A percentile compares a stretch with the other conserved stretches of the same genome.
Conservation (phyloP, 2,888 invertebrate species). For the Gasteruption jaculator region DNA sequence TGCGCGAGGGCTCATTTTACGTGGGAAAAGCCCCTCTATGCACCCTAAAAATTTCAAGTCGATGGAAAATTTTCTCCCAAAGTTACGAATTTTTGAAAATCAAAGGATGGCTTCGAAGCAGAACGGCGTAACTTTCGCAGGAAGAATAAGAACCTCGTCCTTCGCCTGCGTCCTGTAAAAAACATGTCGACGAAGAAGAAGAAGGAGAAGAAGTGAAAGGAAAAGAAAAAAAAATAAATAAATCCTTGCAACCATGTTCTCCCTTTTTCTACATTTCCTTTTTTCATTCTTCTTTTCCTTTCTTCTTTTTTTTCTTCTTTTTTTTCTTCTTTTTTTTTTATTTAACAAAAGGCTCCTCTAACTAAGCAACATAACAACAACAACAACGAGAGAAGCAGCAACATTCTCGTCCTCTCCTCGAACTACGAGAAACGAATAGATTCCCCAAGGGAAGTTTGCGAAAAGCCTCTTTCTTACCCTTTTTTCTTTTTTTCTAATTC, state of each 20-base stretch:
- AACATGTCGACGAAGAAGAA: not conserved
- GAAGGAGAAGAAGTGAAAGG: not conserved
- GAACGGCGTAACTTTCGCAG: no score
- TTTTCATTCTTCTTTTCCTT: not conserved
- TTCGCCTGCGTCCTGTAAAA: not conserved
- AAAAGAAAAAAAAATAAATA: conserved; percentile 17
- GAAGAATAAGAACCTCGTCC: not conserved
- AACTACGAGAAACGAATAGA: conserved; percentile 37
- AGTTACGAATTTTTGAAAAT: no score
- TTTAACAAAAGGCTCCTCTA: no score
- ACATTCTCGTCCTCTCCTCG: conserved; percentile 6
- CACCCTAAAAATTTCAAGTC: no score
- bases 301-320: not conserved
- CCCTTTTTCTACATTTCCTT: not conserved
- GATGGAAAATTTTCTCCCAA: no score
- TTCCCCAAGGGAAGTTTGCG: conserved; percentile 43
- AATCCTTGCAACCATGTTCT: conserved; percentile 21
- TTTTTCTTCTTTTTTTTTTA: conserved; percentile 1
- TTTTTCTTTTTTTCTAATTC: no score
- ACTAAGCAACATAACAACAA: no score
- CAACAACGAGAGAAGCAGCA: conserved; percentile 7
- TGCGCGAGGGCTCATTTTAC: no score
- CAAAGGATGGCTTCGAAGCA: no score
- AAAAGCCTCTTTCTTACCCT: conserved; percentile 25
- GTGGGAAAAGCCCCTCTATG: no score